Conservation (phyloP, 2,113 vertebrate genomes). For the Sphyrna mokarran region DNA sequence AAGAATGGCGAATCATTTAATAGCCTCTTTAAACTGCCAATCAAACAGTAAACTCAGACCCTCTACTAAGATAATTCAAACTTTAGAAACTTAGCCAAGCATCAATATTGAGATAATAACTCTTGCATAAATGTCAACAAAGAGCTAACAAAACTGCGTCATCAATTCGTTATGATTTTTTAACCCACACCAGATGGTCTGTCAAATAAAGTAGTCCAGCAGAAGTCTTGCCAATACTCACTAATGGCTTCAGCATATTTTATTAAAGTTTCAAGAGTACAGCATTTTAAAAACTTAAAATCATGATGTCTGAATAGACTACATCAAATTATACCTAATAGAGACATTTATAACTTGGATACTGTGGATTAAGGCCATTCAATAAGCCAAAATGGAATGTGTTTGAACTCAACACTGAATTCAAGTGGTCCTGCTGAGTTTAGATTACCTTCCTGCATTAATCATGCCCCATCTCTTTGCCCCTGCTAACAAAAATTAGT, state of each 20-base stretch:
- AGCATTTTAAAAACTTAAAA: neutral
- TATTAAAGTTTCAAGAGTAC: neutral
- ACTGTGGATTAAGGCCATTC: neutral
- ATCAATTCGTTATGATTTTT: neutral
- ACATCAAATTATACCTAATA: too few relatives aligned
- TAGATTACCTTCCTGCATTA: neutral
- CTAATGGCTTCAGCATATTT: neutral
- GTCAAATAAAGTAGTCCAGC: neutral
- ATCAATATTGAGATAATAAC: neutral
- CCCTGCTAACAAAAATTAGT: neutral
- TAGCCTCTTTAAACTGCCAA: neutral
- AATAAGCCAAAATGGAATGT: neutral
- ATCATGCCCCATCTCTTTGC: too few relatives aligned
- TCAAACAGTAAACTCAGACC: neutral
- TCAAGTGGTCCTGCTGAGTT: neutral
- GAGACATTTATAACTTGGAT: too few relatives aligned
- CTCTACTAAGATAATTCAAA: neutral
- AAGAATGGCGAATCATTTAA: neutral
- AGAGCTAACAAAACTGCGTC: neutral
- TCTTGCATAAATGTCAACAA: neutral
- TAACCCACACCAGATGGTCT: neutral
- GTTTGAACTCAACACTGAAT: neutral
- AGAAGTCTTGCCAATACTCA: neutral
- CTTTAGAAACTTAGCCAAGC: neutral
- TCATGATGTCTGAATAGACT: too few relatives aligned